phyloP scores from a whole-genome alignment of 2,888 invertebrate species.

The Amphipyra tragopoginis region DNA sequence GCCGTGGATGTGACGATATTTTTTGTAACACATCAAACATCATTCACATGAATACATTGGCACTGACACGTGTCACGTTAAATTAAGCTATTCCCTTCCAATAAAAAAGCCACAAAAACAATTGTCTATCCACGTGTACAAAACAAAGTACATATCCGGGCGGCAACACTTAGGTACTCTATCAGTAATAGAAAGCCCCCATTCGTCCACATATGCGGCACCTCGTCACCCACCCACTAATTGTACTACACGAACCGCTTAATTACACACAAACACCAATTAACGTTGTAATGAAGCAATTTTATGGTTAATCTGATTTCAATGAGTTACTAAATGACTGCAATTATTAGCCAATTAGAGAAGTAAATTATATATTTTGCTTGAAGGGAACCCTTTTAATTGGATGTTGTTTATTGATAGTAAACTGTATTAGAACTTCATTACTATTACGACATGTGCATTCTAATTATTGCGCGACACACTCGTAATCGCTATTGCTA shows the following conservation, averaged over 20 bases:
- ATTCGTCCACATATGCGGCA: conserved; percentile 47
- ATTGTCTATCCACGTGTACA: conserved; percentile 32
- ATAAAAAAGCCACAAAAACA: conserved; percentile 25
- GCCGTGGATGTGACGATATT: too few species aligned
- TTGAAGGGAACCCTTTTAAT: conserved; percentile 13
- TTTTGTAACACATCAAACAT: too few species aligned
- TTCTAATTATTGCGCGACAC: too few species aligned
- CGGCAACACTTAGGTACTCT: conserved; percentile 2
- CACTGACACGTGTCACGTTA: conserved; percentile 13
- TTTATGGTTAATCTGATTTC: conserved; percentile 55
- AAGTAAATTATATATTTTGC: conserved; percentile 32
- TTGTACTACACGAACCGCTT: conserved; percentile 30
- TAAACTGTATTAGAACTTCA: conserved; percentile 17
- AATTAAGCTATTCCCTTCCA: conserved; percentile 35
- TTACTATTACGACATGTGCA: conserved; percentile 11
- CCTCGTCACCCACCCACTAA: conserved; percentile 40
- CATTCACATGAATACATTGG: background rate
- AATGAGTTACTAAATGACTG: conserved; percentile 50
- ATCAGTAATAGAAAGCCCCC: conserved; percentile 56
- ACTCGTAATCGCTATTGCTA: too few species aligned
- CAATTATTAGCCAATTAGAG: conserved; percentile 34
- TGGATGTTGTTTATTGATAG: conserved; percentile 1
- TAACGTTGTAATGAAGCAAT: conserved; percentile 59
- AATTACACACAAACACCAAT: conserved; percentile 58
- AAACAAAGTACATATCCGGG: conserved; percentile 23